Evolutionary conservation across 2,113 vertebrate species (phyloP).

Genomic region (Triplophysa tibetana): DNA sequence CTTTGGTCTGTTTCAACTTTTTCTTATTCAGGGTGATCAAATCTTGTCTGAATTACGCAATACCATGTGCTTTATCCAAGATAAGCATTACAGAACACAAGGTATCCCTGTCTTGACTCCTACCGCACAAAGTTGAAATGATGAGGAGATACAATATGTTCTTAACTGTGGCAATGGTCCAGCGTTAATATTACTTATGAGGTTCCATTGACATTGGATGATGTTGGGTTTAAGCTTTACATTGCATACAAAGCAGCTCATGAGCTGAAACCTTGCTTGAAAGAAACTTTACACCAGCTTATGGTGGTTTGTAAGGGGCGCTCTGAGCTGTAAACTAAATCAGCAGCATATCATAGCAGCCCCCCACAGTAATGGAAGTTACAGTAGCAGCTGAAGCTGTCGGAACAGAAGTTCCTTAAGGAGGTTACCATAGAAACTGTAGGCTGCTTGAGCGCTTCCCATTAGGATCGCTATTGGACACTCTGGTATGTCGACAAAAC

Average conservation of each 20-base stretch:
- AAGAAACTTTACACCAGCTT: neutral
- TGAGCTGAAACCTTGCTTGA: too few relatives aligned
- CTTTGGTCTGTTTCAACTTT: constrained; percentile 7
- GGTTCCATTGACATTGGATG: neutral
- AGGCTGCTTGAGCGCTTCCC: neutral
- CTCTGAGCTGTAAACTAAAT: neutral
- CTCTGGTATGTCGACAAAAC: too few relatives aligned
- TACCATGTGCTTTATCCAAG: constrained; percentile 27
- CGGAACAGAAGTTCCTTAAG: neutral
- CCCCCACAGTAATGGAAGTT: neutral
- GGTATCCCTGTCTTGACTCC: neutral
- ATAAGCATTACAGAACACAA: constrained; percentile 13
- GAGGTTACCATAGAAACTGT: constrained; percentile 2
- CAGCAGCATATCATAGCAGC: neutral
- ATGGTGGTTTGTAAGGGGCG: neutral
- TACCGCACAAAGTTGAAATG: neutral
- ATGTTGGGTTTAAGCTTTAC: neutral
- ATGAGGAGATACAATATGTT: neutral
- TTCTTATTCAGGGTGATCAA: neutral
- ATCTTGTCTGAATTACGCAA: constrained; percentile 33
- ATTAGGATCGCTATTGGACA: neutral
- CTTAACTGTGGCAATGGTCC: neutral
- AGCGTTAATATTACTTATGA: neutral
- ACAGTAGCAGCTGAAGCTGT: neutral
- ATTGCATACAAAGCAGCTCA: neutral